phyloP scores from a whole-genome alignment of 2,888 invertebrate genomes.

The Melipona bicolor region DNA sequence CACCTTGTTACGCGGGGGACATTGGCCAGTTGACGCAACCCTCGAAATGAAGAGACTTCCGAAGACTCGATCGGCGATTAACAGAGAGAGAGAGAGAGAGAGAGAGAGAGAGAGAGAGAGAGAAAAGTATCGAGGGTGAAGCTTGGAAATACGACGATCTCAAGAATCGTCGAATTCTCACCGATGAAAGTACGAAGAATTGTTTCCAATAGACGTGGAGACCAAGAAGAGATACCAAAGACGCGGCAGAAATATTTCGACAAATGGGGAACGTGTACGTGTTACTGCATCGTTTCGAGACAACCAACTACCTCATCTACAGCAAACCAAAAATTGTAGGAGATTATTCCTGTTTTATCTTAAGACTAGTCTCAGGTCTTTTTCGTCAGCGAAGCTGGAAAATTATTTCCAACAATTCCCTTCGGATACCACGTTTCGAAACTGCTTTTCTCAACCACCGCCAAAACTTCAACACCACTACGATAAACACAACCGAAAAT shows the following conservation, averaged over 20 bases:
- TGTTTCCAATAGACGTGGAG: neutral
- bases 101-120: neutral
- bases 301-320: constrained; percentile 68
- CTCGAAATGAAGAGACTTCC: constrained; percentile 72
- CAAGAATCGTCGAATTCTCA: neutral
- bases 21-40: constrained; percentile 75
- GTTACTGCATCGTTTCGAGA: constrained; percentile 40
- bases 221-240: constrained; percentile 56
- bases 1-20: constrained; percentile 76
- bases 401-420: neutral
- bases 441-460: neutral
- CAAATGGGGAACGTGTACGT: constrained; percentile 25
- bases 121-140: neutral
- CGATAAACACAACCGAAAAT: neutral
- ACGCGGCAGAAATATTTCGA: constrained; percentile 21
- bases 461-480: neutral
- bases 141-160: neutral
- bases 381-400: neutral
- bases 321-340: constrained; percentile 32
- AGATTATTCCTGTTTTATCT: constrained; percentile 44
- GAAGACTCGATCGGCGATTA: neutral
- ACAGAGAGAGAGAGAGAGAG: too few species aligned
- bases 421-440: constrained; percentile 1
- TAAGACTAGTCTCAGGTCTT: constrained; percentile 34
- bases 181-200: neutral